Percentiles rank a stretch among this genome's conserved stretches.
These are phyloP conservation scores for Atethmia centrago DNA, from an alignment of 2,888 invertebrate species.

Conservation along the genomic window DNA sequence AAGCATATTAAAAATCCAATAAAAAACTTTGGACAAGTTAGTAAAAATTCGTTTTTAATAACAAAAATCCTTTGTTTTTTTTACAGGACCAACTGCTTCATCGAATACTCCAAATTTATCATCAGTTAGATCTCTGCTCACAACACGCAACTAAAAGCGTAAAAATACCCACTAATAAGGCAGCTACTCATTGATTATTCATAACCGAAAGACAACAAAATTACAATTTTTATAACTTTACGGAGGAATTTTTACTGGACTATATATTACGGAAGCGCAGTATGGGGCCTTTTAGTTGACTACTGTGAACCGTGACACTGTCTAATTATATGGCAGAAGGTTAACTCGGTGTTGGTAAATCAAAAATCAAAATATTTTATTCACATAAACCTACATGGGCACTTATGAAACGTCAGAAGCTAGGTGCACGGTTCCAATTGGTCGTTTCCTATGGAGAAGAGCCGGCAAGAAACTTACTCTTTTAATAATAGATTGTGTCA, in stretches of 20 bases:
- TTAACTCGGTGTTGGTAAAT: not conserved
- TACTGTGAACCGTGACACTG: conserved; percentile 59
- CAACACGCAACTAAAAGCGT: conserved; percentile 27
- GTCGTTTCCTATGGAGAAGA: too few relatives aligned
- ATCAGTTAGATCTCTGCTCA: conserved; percentile 16
- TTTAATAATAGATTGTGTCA: too few relatives aligned
- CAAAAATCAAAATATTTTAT: too few relatives aligned
- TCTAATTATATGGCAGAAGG: conserved; percentile 9
- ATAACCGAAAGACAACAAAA: conserved; percentile 56
- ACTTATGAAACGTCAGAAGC: too few relatives aligned
- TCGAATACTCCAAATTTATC: not conserved
- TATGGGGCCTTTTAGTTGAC: conserved; percentile 59
- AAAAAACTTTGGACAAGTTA: too few relatives aligned
- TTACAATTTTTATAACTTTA: conserved; percentile 54
- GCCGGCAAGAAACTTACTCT: too few relatives aligned
- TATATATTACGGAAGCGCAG: conserved; percentile 54
- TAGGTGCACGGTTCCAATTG: too few relatives aligned
- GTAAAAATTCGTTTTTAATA: not conserved
- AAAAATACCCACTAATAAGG: conserved; percentile 53
- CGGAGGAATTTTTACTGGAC: conserved; percentile 57
- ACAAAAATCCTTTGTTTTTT: not conserved
- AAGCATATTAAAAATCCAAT: too few relatives aligned
- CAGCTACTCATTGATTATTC: conserved; percentile 58
- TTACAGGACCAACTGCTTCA: not conserved
- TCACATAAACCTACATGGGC: too few relatives aligned